phyloP scores from a whole-genome alignment of 2,113 vertebrate species.

The Coracopsis vasa region DNA sequence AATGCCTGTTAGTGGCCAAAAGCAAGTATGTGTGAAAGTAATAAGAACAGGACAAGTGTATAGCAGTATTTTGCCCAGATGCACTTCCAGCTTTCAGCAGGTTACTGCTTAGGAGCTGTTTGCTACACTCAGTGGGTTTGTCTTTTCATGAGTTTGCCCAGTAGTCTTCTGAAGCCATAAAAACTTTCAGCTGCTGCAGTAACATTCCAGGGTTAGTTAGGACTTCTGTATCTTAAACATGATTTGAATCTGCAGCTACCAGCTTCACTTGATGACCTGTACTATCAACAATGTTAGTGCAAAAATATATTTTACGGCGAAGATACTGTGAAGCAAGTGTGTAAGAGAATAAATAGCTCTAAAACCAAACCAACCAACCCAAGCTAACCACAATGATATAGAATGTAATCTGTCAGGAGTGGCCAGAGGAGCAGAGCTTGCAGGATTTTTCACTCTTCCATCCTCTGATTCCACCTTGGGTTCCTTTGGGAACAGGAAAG shows the following conservation, averaged over 20 bases:
- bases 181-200: not conserved
- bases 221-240: not conserved
- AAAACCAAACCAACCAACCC: not conserved
- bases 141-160: not conserved
- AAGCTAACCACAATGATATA: not conserved
- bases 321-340: not conserved
- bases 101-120: not conserved
- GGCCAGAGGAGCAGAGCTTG: not conserved
- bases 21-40: not conserved
- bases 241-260: not conserved
- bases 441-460: not conserved
- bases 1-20: not conserved
- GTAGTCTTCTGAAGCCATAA: not conserved
- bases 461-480: not conserved
- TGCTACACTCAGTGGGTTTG: not conserved
- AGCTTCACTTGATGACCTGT: not conserved
- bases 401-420: not conserved
- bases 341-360: not conserved
- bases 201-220: not conserved
- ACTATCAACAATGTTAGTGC: not conserved
- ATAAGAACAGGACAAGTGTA: not conserved
- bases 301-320: not conserved
- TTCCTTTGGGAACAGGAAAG: conserved; percentile 19
- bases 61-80: not conserved
- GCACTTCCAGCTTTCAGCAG: not conserved